Base-by-base conservation (phyloP, 2,113 vertebrate species). In the Urocitellus parryii region DNA sequence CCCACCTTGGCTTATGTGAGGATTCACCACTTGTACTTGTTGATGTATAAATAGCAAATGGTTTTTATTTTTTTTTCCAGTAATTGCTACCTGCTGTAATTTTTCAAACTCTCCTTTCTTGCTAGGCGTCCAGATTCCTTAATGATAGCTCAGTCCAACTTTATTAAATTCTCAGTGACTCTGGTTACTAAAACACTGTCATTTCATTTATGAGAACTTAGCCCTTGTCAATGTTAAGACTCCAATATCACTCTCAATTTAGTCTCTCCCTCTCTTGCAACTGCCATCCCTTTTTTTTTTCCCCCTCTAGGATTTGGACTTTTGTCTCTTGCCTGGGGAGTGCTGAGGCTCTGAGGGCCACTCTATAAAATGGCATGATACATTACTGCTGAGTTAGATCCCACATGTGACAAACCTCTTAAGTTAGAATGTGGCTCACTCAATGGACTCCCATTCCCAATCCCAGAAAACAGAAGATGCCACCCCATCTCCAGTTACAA, bases 41-140 rank as follows among this genome's bases (percentile, higher is more conserved):
- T 95, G 84, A 51, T 51, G 32, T 51, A n/a, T 63, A 90, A 90
- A 39, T 53, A 90, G n/a, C 39, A 90, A 82, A 82, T 51, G n/a
- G 70, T 78, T 90, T 73, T 51, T 63, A 63, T 63, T 17, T 78
- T 86, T 51, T 51, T 90, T 92, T 48, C 56, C 20, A 89, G 10
- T 63, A 88, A 68, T 18, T 79, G 61, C 56, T 42, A 79, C 29
- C 39, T 20, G 5, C 63, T 63, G 32, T 67, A 10, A 83, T 73
- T 68, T 94, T 72, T 91, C 65, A 70, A 25, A 63, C 42, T 68
- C 80, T 25, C 39, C 45, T 67, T 70, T 79, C 51, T n/a, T 74
- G 58, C 34, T 82, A 25, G 9, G 58, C 39, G 8, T 25, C 78
- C 56, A 32, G 9, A 77, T 88, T 88, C 48, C 78, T 92, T 72